Evolutionary conservation across 2,888 invertebrate species (phyloP).

Genomic region (Rhingia rostrata): DNA sequence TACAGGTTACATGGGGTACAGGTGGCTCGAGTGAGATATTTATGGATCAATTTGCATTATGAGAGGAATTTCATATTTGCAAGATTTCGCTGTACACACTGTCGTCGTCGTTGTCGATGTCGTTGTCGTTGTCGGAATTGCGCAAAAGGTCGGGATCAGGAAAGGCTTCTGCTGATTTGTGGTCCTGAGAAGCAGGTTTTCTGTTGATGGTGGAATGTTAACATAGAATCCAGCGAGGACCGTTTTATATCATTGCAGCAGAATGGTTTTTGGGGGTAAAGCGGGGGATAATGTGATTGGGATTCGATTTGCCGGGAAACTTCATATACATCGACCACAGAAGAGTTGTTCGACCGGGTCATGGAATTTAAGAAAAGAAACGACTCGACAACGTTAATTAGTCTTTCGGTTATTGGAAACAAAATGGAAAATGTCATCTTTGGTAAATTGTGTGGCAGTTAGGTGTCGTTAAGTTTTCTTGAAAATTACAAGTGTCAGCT

Average conservation of each 20-base stretch:
- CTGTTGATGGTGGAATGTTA: constrained; percentile 3
- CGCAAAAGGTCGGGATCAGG: constrained; percentile 19
- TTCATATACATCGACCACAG: no score
- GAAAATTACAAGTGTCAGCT: no score
- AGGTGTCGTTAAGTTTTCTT: no score
- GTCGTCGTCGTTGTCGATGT: constrained; percentile 3
- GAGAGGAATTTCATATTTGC: constrained; percentile 42
- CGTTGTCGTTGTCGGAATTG: constrained; percentile 6
- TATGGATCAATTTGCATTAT: constrained; percentile 61
- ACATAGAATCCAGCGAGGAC: not conserved
- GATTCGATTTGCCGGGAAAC: no score
- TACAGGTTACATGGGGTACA: constrained; percentile 63
- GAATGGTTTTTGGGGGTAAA: constrained; percentile 15
- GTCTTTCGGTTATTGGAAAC: no score
- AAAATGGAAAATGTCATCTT: no score
- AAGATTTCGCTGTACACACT: not conserved
- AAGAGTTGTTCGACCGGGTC: no score
- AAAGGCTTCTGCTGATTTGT: constrained; percentile 35
- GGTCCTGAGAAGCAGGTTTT: constrained; percentile 44
- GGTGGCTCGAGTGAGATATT: constrained; percentile 66
- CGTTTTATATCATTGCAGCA: constrained; percentile 8
- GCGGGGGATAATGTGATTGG: not conserved
- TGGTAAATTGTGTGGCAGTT: no score
- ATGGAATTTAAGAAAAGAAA: no score
- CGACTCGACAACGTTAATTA: no score